Percentiles rank a stretch among this genome's conserved stretches.
These are phyloP conservation scores for Virgularia gustaviana DNA, from an alignment of 92 coral and sea anemone genomes.

Conservation along the genomic window DNA sequence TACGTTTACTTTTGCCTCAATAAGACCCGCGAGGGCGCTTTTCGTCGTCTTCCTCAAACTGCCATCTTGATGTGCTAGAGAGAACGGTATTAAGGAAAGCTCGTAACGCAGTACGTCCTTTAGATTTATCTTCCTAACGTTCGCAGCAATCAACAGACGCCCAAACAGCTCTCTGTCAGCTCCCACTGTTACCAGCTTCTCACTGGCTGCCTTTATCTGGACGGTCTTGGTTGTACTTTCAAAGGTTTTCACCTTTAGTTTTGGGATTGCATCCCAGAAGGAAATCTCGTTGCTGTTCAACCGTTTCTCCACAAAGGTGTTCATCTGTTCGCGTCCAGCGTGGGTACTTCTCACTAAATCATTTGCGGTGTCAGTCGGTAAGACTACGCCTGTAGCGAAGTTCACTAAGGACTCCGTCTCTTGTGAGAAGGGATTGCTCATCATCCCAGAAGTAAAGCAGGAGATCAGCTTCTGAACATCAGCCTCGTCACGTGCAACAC, in stretches of 20 bases:
- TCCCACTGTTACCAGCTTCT: constrained; percentile 46
- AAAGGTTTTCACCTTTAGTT: constrained; percentile 53
- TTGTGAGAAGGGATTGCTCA: constrained; percentile 55
- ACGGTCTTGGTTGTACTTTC: constrained; percentile 35
- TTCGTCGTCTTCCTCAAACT: constrained; percentile 44
- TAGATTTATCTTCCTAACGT: constrained; percentile 45
- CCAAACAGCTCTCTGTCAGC: constrained; percentile 50
- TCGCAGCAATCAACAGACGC: constrained; percentile 54
- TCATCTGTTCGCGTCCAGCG: constrained; percentile 52
- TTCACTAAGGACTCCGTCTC: constrained; percentile 40
- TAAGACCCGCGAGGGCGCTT: constrained; percentile 39
- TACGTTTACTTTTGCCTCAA: constrained; percentile 33
- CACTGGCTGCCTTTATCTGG: constrained; percentile 32
- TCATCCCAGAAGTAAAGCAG: constrained; percentile 42
- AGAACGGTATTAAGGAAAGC: constrained; percentile 48
- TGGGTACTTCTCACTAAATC: constrained; percentile 39
- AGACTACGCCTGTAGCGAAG: constrained; percentile 50
- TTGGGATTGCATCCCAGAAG: constrained; percentile 43
- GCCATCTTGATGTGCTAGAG: constrained; percentile 56
- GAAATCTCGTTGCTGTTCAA: constrained; percentile 17
- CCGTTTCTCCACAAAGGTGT: constrained; percentile 50
- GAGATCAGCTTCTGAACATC: constrained; percentile 50
- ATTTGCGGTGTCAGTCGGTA: constrained; percentile 47
- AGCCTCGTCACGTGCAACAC: constrained; percentile 50
- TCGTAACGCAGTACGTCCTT: constrained; percentile 49